Percentiles rank a stretch among this genome's conserved stretches.
Evolutionary conservation across 2,888 invertebrate genomes (phyloP).

Genomic region (Clepsis dumicolana): DNA sequence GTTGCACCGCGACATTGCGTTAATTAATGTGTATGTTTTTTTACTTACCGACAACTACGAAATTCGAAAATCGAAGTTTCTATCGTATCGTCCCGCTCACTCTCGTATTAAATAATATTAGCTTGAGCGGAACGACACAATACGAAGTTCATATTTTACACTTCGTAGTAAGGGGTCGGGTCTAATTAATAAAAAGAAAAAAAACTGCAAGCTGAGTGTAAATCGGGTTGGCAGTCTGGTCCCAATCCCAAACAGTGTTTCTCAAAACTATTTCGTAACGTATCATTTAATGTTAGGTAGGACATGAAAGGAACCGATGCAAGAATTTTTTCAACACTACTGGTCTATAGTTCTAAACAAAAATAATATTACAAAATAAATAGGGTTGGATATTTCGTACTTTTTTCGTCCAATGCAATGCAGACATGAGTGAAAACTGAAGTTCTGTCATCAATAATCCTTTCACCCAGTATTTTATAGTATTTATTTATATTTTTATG

Average conservation of each 20-base stretch:
- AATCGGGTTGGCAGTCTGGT: background rate
- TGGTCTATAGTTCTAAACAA: background rate
- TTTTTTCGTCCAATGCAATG: conserved; percentile 10
- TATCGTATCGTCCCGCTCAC: too few relatives aligned
- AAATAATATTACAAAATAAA: background rate
- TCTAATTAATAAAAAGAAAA: too few relatives aligned
- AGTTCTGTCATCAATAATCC: background rate
- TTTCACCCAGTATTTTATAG: conserved; percentile 7
- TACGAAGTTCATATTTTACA: too few relatives aligned
- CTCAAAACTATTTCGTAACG: background rate
- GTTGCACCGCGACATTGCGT: background rate
- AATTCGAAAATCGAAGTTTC: too few relatives aligned
- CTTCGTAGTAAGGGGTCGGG: too few relatives aligned
- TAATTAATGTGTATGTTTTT: background rate
- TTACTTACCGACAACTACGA: too few relatives aligned
- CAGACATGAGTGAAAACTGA: background rate
- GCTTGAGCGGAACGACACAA: too few relatives aligned
- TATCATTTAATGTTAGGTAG: too few relatives aligned
- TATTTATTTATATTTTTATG: background rate
- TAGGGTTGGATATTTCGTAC: background rate
- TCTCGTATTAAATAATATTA: too few relatives aligned
- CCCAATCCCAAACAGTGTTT: background rate
- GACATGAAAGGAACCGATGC: too few relatives aligned
- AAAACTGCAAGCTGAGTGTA: background rate
- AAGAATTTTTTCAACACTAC: background rate